Base-by-base conservation (phyloP, 2,888 invertebrate genomes). In the Bellardia pandia region DNA sequence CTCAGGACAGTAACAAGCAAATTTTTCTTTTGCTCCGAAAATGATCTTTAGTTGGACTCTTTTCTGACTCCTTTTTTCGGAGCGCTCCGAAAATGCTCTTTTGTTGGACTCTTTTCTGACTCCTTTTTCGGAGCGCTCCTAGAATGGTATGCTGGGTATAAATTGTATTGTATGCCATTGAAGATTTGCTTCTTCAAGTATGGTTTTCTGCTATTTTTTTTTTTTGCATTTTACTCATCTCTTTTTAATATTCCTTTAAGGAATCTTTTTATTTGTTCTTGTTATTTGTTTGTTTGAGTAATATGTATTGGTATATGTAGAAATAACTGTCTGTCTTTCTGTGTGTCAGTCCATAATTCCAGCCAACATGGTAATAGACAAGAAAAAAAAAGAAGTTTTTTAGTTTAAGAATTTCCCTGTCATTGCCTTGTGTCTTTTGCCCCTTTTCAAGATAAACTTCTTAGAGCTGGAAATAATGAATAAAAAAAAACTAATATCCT, bases 401-500 rank as follows among this genome's bases (percentile, higher is more conserved):
- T 40, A 60, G 33, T 62, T 56, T 45, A n/a, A 77, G 66, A 7
- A 64, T 60, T 51, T 37, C 3, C 7, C 8, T 62, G 16, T 30
- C 13, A 53, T 72, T 53, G 62, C 42, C 16, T 72, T 72, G 64
- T 64, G 37, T 14, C 42, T 42, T 64, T 72, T 33, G 14, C 4
- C 51, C 5, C 45, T 72, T 66, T 74, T 23, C 23, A 51, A n/a
- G n/a, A 40, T 81, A 8, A 23, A 23, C 7, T n/a, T 40, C 9
- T 7, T 33, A 23, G 23, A 45, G 23, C 11, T 0, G 4, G 0
- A 6, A 48, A 53, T 8, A 53, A 23, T 33, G 3, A 69, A 51
- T 51, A 30, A 3, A 48, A 58, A 66, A 51, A 68, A n/a, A 58
- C 56, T 74, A 66, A 66, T 81, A 68, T 74, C 74, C 74, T 81